Conservation (phyloP, 2,797 vertebrate genomes). For the Meriones psammophilus region DNA sequence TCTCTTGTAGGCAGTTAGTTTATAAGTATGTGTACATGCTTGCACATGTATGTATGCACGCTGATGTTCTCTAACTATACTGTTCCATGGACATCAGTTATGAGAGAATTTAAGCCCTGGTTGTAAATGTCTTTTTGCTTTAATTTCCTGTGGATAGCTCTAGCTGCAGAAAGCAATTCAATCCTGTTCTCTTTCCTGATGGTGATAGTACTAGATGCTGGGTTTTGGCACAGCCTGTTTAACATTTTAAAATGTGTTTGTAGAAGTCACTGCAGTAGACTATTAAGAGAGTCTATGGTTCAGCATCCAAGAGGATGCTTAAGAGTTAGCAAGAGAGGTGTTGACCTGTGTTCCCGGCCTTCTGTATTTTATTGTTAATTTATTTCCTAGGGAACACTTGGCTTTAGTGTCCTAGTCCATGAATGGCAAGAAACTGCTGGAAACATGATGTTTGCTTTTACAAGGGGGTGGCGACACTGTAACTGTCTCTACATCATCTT, state of each 20-base stretch:
- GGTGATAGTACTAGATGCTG: not conserved
- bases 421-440: slow-evolving; percentile 71
- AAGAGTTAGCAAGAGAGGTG: not conserved
- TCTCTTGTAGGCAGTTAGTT: not conserved
- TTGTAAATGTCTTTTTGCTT: not conserved
- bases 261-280: not conserved
- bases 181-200: not conserved
- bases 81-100: not conserved
- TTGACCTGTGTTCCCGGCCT: slow-evolving; percentile 42
- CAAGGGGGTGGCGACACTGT: slow-evolving; percentile 40
- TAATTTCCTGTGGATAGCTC: not conserved
- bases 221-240: slow-evolving; percentile 39
- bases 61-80: not conserved
- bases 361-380: slow-evolving; percentile 72
- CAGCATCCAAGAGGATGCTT: not conserved
- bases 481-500: slow-evolving; percentile 70
- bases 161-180: not conserved
- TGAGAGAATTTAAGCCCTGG: not conserved
- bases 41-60: not conserved
- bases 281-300: slow-evolving; percentile 42
- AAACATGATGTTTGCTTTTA: slow-evolving; percentile 65
- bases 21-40: not conserved
- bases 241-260: slow-evolving; percentile 46
- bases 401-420: slow-evolving; percentile 21
- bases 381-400: slow-evolving; percentile 63